Evolutionary conservation across 2,797 vertebrate genomes (phyloP).

Genomic region (Phoeniculus purpureus): DNA sequence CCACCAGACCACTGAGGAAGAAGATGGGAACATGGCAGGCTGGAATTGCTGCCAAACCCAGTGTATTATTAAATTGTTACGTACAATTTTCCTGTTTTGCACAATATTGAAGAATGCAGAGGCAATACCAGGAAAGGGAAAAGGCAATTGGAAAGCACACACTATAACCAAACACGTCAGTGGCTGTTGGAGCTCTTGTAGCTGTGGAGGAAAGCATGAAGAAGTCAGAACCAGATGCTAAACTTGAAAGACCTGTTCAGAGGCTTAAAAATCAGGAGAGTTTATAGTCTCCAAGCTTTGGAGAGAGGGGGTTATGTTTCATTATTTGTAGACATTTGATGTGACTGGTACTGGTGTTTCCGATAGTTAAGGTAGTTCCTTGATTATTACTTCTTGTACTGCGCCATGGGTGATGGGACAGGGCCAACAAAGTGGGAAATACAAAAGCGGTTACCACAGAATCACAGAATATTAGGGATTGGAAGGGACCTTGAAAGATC

Average conservation of each 20-base stretch:
- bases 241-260: not conserved
- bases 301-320: not conserved
- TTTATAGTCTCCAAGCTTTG: not conserved
- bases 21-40: constrained; percentile 23
- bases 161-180: not conserved
- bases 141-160: constrained; percentile 58
- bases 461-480: no score
- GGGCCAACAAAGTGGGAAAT: not conserved
- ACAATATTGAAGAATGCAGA: constrained; percentile 47
- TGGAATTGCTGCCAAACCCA: constrained; percentile 56
- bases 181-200: constrained; percentile 9
- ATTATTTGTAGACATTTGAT: not conserved
- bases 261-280: not conserved
- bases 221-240: constrained; percentile 25
- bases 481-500: no score
- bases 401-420: not conserved
- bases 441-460: not conserved
- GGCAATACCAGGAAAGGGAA: constrained; percentile 65
- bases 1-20: not conserved
- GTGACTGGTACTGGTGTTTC: not conserved
- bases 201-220: not conserved
- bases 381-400: not conserved
- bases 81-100: constrained; percentile 69
- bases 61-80: constrained; percentile 54
- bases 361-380: not conserved